phyloP scores from a whole-genome alignment of 2,797 vertebrate species.

The Natrix natrix region DNA sequence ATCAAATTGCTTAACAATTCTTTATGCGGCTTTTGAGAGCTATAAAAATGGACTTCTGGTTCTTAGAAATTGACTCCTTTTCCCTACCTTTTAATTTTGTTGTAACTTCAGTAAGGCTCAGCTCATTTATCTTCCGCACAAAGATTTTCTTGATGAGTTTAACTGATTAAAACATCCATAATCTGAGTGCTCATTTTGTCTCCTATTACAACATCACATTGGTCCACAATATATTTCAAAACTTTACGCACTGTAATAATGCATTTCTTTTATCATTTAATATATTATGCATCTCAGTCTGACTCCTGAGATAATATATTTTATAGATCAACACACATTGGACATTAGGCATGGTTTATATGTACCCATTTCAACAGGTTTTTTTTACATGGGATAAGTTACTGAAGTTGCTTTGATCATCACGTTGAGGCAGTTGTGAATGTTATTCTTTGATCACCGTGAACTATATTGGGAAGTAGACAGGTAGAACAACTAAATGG shows the following conservation, averaged over 20 bases:
- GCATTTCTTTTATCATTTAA: not conserved
- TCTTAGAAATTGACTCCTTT: not conserved
- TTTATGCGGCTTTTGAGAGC: slow-evolving; percentile 28
- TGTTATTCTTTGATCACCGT: not conserved
- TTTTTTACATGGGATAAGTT: not conserved
- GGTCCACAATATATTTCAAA: not conserved
- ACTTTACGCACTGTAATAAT: not conserved
- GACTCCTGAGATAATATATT: not conserved
- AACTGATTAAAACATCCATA: slow-evolving; percentile 10
- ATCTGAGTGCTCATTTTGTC: slow-evolving; percentile 6
- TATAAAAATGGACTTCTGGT: not conserved
- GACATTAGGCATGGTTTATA: not conserved
- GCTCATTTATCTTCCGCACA: slow-evolving; percentile 17
- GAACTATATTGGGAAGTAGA: not conserved
- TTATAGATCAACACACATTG: not conserved
- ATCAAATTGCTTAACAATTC: slow-evolving; percentile 26
- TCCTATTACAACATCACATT: not conserved
- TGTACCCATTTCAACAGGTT: not conserved
- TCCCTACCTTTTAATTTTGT: slow-evolving; percentile 23
- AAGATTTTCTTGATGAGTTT: slow-evolving; percentile 21
- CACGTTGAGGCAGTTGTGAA: not conserved
- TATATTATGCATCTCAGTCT: not conserved
- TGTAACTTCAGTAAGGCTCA: not conserved
- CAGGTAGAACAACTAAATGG: not conserved
- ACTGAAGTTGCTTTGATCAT: not conserved